Evolutionary conservation across 2,113 vertebrate genomes (phyloP), one percentile per base, ranked within the genome.

Genomic region (Prinia subflava): DNA sequence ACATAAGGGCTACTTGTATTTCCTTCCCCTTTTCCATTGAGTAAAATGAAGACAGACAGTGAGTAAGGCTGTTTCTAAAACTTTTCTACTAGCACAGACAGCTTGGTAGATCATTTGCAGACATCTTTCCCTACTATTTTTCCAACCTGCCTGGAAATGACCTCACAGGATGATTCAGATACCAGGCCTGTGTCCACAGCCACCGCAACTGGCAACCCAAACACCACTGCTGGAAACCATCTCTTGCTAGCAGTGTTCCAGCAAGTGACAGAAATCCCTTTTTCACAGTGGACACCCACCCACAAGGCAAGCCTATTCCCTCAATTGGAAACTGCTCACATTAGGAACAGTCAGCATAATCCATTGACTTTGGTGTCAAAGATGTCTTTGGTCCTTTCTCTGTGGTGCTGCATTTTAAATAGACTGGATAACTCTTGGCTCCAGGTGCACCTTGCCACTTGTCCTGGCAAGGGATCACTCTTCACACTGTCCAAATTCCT

Each of bases 101-200:
- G 60, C 65, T 42, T 87, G 44, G 44, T 50, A 79, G 87, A 84
- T 89, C 70, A 71, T 39, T 94, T 85, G 60, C 69, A 92, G 69
- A 68, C 3, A 2, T 81, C 35, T 77, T 39, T 85, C 84, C 65
- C 74, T 53, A 63, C 10, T 15, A 18, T 67, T 92, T 89, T 94
- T 91, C 92, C 87, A 93, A 5, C 25, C 11, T 68, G 74, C 56
- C 64, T 91, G 78, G 81, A 94, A 96, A 79, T 55, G 15, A 91
- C 56, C 56, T 75, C 65, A 49, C 6, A 64, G 84, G 57, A 87
- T 1, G 0, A 89, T 80, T 87, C 90, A 78, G 65, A 87, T 89
- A 89, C 57, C 28, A 76, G 41, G 47, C 67, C 68, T 6, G 1
- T 75, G 52, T 67, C 33, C 84, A 89, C 33, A 76, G 53, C 39